A percentile compares a stretch with the other conserved stretches of the same genome.
phyloP scores from a whole-genome alignment of 2,888 invertebrate species.

The Linnaemya vulpina region DNA sequence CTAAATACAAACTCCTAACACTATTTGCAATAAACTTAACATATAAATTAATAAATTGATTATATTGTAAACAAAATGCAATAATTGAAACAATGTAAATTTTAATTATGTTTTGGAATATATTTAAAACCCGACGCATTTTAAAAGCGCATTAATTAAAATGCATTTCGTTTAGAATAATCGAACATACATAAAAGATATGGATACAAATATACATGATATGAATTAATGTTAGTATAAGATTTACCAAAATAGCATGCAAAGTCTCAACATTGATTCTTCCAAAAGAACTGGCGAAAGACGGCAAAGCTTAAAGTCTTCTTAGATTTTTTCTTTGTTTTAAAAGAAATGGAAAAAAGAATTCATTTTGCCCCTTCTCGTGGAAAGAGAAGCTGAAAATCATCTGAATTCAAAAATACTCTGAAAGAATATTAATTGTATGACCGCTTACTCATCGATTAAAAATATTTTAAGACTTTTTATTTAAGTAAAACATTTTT shows the following conservation, averaged over 20 bases:
- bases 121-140: background rate
- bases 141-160: slow-evolving; percentile 29
- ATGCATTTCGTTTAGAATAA: slow-evolving; percentile 57
- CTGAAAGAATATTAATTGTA: slow-evolving; percentile 75
- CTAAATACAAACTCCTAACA: slow-evolving; percentile 50
- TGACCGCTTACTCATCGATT: slow-evolving; percentile 75
- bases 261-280: background rate
- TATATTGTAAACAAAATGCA: slow-evolving; percentile 59
- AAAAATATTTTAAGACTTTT: slow-evolving; percentile 70
- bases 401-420: slow-evolving; percentile 74
- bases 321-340: slow-evolving; percentile 6
- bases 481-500: slow-evolving; percentile 70
- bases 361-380: slow-evolving; percentile 70
- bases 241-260: background rate
- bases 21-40: slow-evolving; percentile 57
- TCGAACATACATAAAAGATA: background rate
- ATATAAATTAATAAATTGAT: slow-evolving; percentile 35
- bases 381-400: slow-evolving; percentile 57
- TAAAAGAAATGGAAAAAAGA: slow-evolving; percentile 68
- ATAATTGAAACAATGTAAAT: too few relatives aligned
- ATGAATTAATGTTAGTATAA: slow-evolving; percentile 22
- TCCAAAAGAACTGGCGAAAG: slow-evolving; percentile 49
- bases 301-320: slow-evolving; percentile 57
- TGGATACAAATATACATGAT: background rate
- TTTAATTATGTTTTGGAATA: slow-evolving; percentile 1